phyloP scores from a whole-genome alignment of 2,113 vertebrate species.

The Suricata suricatta region DNA sequence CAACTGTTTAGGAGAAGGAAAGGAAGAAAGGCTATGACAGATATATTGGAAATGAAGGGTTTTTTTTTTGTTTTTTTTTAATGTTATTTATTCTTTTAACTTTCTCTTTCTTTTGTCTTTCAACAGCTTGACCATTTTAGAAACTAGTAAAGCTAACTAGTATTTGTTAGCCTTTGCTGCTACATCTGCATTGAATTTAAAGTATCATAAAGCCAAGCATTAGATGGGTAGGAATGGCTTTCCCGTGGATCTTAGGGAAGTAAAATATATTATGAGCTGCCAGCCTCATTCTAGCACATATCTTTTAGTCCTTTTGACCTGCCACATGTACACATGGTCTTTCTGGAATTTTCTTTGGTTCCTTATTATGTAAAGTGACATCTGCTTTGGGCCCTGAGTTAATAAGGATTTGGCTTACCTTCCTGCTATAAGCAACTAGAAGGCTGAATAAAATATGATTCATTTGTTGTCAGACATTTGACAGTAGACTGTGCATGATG shows the following conservation, averaged over 20 bases:
- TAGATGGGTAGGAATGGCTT: neutral
- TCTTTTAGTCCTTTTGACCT: neutral
- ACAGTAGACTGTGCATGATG: neutral
- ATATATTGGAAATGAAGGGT: neutral
- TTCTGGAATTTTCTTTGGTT: neutral
- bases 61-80: neutral
- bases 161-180: neutral
- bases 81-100: neutral
- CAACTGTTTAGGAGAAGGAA: neutral
- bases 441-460: neutral
- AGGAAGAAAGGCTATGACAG: neutral
- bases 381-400: neutral
- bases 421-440: neutral
- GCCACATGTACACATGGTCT: neutral
- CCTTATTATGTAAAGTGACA: neutral
- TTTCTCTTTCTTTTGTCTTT: conserved; percentile 16
- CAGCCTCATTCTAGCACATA: neutral
- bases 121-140: neutral
- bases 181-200: neutral
- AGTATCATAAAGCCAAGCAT: neutral
- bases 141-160: neutral
- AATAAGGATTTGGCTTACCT: neutral
- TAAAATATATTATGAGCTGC: neutral
- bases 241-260: neutral
- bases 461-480: neutral